Base-by-base conservation (phyloP, 2,113 vertebrate genomes). In the Zeus faber region DNA sequence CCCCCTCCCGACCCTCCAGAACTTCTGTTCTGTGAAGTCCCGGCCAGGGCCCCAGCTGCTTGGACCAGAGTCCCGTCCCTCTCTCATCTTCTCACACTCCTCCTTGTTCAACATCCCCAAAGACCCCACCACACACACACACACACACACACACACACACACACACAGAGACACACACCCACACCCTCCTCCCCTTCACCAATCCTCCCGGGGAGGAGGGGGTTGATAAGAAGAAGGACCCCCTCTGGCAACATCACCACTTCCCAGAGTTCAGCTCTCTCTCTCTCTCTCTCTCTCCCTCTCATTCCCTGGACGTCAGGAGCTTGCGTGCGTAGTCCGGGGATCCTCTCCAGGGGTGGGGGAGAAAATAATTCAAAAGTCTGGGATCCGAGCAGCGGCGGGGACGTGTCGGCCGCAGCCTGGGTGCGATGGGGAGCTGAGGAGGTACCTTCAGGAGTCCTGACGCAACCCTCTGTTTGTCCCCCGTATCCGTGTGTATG, bases 1-100 rank as follows among this genome's bases (percentile, higher is more conserved):
- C 33, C 10, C 26, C 23, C 22, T 27, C 48, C 52, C 26, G 2
- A 10, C 5, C 39, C 52, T 54, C 33, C 8, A n/a, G n/a, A 26
- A 62, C 48, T 33, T 63, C 51, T 51, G 49, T 65, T 67, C 59
- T 76, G 24, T 83, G 61, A 81, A 80, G 69, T 59, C 53, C 5
- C 23, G 29, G 72, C 68, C 79, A 79, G 71, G 27, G n/a, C n/a
- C 82, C 77, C 87, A 88, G 81, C 85, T 85, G 85, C 82, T 85
- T 67, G 77, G 84, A 80, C 65, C 31, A 20, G 27, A 58, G 72
- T 70, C 66, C 65, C 47, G 46, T 71, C 76, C 67, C 45, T 20
- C 18, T 44, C 66, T 74, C 63, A 70, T 71, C 40, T 76, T 79
- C 80, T 79, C 76, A 77, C 80, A 74, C 67, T 72, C 49, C 3